Percentiles rank a stretch among this genome's conserved stretches.
These are phyloP conservation scores for Sminthopsis crassicaudata DNA, from an alignment of 2,113 vertebrate genomes.

Conservation along the genomic window DNA sequence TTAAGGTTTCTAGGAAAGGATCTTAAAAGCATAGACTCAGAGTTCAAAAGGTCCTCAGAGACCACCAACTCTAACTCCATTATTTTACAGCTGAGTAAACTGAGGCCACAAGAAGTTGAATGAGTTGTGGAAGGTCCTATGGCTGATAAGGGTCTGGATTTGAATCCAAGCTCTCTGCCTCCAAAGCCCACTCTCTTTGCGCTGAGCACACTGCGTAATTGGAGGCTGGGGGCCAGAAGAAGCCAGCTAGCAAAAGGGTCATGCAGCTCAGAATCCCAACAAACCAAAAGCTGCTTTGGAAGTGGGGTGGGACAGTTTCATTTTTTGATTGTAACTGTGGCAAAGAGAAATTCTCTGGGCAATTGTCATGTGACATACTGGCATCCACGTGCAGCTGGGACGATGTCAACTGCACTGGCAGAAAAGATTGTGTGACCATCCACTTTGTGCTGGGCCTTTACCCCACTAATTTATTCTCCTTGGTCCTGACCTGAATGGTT, in stretches of 20 bases:
- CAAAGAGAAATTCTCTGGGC: slow-evolving; percentile 64
- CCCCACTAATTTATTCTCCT: slow-evolving; percentile 78
- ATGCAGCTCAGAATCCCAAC: not conserved
- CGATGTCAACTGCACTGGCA: slow-evolving; percentile 59
- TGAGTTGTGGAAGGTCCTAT: too few species aligned
- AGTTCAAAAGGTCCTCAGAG: too few species aligned
- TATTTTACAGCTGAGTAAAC: too few species aligned
- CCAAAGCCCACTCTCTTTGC: not conserved
- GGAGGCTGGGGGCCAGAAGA: too few species aligned
- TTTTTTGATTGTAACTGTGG: slow-evolving; percentile 48
- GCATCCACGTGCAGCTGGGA: slow-evolving; percentile 42
- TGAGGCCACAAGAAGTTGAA: too few species aligned
- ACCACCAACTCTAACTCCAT: too few species aligned
- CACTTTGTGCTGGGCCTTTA: slow-evolving; percentile 62
- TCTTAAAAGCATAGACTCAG: too few species aligned
- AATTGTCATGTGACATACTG: slow-evolving; percentile 45
- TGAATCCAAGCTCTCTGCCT: not conserved
- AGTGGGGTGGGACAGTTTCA: too few species aligned
- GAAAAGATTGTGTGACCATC: slow-evolving; percentile 53
- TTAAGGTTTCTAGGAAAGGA: not conserved
- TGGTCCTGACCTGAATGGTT: slow-evolving; percentile 72
- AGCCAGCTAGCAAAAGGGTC: slow-evolving; percentile 48
- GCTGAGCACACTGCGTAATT: too few species aligned
- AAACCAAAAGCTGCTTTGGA: too few species aligned
- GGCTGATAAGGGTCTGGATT: too few species aligned